Evolutionary conservation across 2,797 vertebrate genomes (phyloP).

Genomic region (Danio kyathit): DNA sequence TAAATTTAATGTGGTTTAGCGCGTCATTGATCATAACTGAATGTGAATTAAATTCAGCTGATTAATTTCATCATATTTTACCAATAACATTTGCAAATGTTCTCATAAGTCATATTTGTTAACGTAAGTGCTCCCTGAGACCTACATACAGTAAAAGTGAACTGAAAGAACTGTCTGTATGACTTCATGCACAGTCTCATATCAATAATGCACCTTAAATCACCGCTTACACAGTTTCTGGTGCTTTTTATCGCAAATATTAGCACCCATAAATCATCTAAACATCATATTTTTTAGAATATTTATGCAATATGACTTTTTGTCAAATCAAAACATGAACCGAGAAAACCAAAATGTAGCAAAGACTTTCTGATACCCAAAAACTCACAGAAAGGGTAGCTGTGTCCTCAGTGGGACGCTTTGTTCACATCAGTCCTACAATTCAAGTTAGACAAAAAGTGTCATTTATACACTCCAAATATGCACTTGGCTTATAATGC

Average conservation of each 20-base stretch:
- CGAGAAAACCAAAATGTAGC: background rate
- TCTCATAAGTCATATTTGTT: slow-evolving; percentile 9
- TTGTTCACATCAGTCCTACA: slow-evolving; percentile 38
- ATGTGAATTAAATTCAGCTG: background rate
- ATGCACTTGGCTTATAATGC: background rate
- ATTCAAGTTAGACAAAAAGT: slow-evolving; percentile 34
- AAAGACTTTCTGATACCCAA: slow-evolving; percentile 19
- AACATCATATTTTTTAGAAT: background rate
- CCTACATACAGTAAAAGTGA: slow-evolving; percentile 39
- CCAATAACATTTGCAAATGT: background rate
- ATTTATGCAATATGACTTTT: background rate
- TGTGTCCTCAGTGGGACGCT: slow-evolving; percentile 42
- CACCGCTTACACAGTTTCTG: background rate
- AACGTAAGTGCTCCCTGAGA: slow-evolving; percentile 50
- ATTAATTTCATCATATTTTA: slow-evolving; percentile 4
- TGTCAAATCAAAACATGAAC: slow-evolving; percentile 7
- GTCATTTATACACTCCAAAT: slow-evolving; percentile 1
- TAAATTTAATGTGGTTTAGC: slow-evolving; percentile 33
- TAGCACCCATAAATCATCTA: slow-evolving; percentile 1
- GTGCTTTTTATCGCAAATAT: background rate
- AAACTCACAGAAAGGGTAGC: slow-evolving; percentile 21
- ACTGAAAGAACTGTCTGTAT: background rate
- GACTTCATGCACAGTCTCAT: slow-evolving; percentile 8
- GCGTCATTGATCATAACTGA: background rate
- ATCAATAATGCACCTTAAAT: background rate